A percentile compares a stretch with the other conserved stretches of the same genome.
These are phyloP conservation scores for Ramphastos sulfuratus DNA, from an alignment of 2,113 vertebrate species.

Conservation along the genomic window DNA sequence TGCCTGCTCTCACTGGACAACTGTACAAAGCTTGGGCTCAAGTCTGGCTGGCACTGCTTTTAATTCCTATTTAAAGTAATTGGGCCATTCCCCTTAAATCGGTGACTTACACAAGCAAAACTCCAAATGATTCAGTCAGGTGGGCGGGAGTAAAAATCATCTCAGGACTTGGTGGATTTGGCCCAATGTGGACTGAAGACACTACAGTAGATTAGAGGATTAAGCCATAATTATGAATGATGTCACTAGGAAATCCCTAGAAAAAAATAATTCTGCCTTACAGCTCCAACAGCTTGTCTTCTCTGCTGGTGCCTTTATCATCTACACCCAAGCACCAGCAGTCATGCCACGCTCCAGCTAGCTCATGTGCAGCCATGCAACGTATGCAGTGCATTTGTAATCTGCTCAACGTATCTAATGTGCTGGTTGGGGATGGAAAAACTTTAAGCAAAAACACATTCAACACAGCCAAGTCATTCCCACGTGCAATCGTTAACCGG, in stretches of 20 bases:
- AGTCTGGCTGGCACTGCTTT: neutral
- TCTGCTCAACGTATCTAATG: rapidly evolving
- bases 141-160: neutral
- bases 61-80: slow-evolving; percentile 15
- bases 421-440: neutral
- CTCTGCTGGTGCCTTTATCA: neutral
- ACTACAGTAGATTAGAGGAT: slow-evolving; percentile 27
- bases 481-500: neutral
- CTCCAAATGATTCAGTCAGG: neutral
- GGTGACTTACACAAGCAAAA: slow-evolving; percentile 13
- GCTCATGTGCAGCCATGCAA: neutral
- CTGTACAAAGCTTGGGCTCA: neutral
- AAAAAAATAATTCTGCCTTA: slow-evolving; percentile 42
- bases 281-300: neutral
- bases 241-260: slow-evolving; percentile 37
- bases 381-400: neutral
- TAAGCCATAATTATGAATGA: slow-evolving; percentile 35
- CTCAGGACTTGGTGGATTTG: slow-evolving; percentile 20
- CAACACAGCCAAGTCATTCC: neutral
- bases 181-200: slow-evolving; percentile 16
- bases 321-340: neutral
- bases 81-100: slow-evolving; percentile 3
- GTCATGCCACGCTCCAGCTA: neutral
- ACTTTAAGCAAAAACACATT: slow-evolving; percentile 35
- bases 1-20: rapidly evolving